Base-by-base conservation (phyloP, 2,888 invertebrate genomes). In the Chymomyza caudatula region DNA sequence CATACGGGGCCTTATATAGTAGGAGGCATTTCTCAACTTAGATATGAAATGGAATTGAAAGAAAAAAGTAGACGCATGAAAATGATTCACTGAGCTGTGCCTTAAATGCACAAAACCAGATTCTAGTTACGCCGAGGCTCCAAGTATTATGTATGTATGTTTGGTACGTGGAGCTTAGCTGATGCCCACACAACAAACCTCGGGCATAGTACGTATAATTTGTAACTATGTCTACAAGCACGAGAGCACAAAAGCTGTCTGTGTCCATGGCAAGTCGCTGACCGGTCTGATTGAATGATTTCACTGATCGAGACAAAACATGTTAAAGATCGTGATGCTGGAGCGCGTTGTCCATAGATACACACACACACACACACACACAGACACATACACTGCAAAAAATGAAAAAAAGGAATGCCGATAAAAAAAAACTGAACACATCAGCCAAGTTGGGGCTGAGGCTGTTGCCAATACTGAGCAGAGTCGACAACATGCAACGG, bases 261-360 rank as follows among this genome's bases (percentile, higher is more conserved):
- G 22, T 4, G 23, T 4, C 13, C 4, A 2, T 57, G 47, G 47
- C 47, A 47, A 47, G 17, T 22, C 29, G 76, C 76, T 82, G 76
- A 76, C 78, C 78, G 84, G 82, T 85, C 85, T 86, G 85, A 87
- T 79, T 86, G 87, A 87, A 87, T 87, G 86, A 85, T 87, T 87
- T 85, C 83, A 80, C 76, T 80, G 86, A 87, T 87, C 87, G 78
- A 79, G 80, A 83, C 83, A 84, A 76, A 87, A 78, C 85, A 86
- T 86, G 86, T 75, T 81, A 77, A 86, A 80, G 85, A 87, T 86
- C 86, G 85, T 80, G 86, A 86, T 76, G 72, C 67, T 68, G 64
- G 60, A 57, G 60, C 60, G 75, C 74, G 75, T 76, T 79, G 82
- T 80, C 77, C 78, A 72, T 82, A 25, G 47, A 20, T 51, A 78